Evolutionary conservation across 2,888 invertebrate species (phyloP).

Genomic region (Scaptomyza tumidula): DNA sequence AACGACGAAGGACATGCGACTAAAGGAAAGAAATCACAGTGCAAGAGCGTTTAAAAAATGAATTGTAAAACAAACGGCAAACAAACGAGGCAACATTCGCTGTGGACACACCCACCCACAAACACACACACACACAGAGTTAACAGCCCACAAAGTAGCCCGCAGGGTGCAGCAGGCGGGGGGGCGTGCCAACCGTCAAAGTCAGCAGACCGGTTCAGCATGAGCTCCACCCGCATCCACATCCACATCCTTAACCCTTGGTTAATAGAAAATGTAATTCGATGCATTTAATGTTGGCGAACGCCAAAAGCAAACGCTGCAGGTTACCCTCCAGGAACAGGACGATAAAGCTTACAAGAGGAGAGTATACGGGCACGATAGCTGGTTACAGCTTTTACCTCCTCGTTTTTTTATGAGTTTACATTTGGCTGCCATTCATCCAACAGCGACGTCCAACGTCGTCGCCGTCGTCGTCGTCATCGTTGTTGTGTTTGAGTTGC

Average conservation of each 20-base stretch:
- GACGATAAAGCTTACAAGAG: slow-evolving; percentile 3
- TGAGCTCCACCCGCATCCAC: slow-evolving; percentile 38
- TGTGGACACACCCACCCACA: slow-evolving; percentile 39
- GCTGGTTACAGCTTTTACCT: slow-evolving; percentile 40
- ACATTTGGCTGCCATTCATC: slow-evolving; percentile 53
- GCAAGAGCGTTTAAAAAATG: slow-evolving; percentile 74
- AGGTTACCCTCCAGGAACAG: slow-evolving; percentile 55
- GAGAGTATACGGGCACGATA: slow-evolving; percentile 19
- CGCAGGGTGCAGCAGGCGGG: slow-evolving; percentile 49
- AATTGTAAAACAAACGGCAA: slow-evolving; percentile 75
- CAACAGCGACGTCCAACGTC: slow-evolving; percentile 1
- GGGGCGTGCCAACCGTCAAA: slow-evolving; percentile 37
- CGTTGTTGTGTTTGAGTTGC: slow-evolving; percentile 62
- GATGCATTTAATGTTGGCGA: slow-evolving; percentile 76
- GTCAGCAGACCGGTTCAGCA: slow-evolving; percentile 46
- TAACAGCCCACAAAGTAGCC: slow-evolving; percentile 67
- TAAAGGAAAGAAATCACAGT: slow-evolving; percentile 64
- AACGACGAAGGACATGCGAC: not conserved
- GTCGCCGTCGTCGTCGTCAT: slow-evolving; percentile 8
- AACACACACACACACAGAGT: slow-evolving; percentile 18
- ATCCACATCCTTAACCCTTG: slow-evolving; percentile 5
- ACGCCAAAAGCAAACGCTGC: slow-evolving; percentile 58
- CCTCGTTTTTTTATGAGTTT: slow-evolving; percentile 63
- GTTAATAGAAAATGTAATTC: slow-evolving; percentile 79
- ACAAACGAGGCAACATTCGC: slow-evolving; percentile 75